Evolutionary conservation across 2,888 invertebrate species (phyloP).

Genomic region (Melangyna quadrimaculata): DNA sequence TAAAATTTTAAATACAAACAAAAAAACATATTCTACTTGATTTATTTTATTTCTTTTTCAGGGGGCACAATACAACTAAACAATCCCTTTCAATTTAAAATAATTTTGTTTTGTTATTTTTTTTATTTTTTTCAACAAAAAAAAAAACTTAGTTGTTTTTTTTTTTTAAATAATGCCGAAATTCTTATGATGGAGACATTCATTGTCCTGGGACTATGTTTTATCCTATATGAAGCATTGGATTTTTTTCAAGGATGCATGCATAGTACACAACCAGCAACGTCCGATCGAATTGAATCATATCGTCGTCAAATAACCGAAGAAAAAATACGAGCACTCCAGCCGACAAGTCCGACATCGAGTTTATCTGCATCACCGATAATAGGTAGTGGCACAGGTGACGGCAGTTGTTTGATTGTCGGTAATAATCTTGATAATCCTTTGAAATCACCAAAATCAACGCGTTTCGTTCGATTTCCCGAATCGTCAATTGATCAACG

Average conservation of each 20-base stretch:
- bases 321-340: slow-evolving; percentile 72
- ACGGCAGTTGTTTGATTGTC: slow-evolving; percentile 73
- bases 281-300: slow-evolving; percentile 80
- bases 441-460: slow-evolving; percentile 75
- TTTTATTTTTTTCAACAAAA: neutral
- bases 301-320: slow-evolving; percentile 80
- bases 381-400: slow-evolving; percentile 69
- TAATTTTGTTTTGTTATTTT: neutral
- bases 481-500: slow-evolving; percentile 52
- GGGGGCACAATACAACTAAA: slow-evolving; percentile 7
- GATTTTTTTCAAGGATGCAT: slow-evolving; percentile 84
- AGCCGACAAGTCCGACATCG: slow-evolving; percentile 74
- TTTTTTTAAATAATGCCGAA: slow-evolving; percentile 69
- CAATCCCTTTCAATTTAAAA: neutral
- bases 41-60: slow-evolving; percentile 56
- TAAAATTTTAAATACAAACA: neutral
- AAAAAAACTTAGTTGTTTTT: neutral
- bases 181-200: slow-evolving; percentile 85
- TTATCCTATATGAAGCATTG: slow-evolving; percentile 86
- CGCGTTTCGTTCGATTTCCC: slow-evolving; percentile 73
- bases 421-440: slow-evolving; percentile 74
- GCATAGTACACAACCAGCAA: slow-evolving; percentile 78
- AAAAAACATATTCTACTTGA: neutral
- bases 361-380: slow-evolving; percentile 80
- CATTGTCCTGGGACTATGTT: slow-evolving; percentile 85